Base-by-base conservation (phyloP, 2,888 invertebrate species). In the Resseliella maxima region DNA sequence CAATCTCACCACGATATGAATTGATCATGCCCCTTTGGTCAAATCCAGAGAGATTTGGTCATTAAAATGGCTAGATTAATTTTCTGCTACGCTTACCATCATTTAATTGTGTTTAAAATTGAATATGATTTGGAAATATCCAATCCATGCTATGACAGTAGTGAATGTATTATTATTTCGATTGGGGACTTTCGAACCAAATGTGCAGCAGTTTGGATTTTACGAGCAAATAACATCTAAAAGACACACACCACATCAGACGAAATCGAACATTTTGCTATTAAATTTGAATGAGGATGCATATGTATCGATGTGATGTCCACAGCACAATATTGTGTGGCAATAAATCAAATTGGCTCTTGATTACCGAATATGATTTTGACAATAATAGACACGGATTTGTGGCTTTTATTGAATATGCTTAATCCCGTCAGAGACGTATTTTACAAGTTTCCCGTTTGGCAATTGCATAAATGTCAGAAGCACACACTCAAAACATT, bases 331-430 rank as follows among this genome's bases (percentile, higher is more conserved):
- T 59, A 12, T 24, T 59, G 31, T 31, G 6, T 59, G 72, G 6
- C 72, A 35, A 72, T 72, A 72, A 72, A 72, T 72, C 72, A 72
- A 72, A 72, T 72, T 72, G 72, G 72, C 72, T 72, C 72, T 72
- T 72, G 72, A 72, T 72, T 72, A 31, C 72, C 72, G 18, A 31
- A 72, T 72, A 72, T 72, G 72, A 35, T 72, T 72, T 72, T 72
- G 72, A 72, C 72, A 72, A 72, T 72, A 72, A 72, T 72, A 72
- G 72, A 72, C 72, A 27, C 35, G 31, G 72, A 72, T 72, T 72
- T 72, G 72, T n/a, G 72, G 72, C 35, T 72, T 72, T 72, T 72
- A 72, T 72, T 31, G 12, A 72, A 72, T 72, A 59, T 59, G 59
- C 59, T 59, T 24, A 27, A 72, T 31, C 72, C 21, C 31, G 15